Evolutionary conservation across 2,113 vertebrate genomes (phyloP), one percentile per base, ranked within the genome.

Genomic region (Cebidichthys violaceus): DNA sequence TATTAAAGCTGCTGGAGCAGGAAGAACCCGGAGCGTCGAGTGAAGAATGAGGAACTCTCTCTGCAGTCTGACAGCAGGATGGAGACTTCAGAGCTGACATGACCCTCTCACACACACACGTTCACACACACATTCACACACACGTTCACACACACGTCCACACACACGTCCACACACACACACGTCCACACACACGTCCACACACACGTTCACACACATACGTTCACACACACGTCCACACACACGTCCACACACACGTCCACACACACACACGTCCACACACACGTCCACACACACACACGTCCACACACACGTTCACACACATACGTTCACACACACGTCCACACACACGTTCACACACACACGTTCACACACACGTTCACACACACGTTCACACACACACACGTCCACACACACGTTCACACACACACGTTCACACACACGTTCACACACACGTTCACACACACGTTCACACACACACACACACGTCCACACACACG

Each of bases 41-140:
- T 75, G 81, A 82, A n/a, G 52, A 89, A 45, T 39, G 73, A 89
- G 6, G 13, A 75, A 39, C 18, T 90, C 88, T 79, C 5, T 88
- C 68, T 69, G 66, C 75, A 35, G 6, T 20, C 31, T 65, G 66
- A 76, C 59, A 37, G 45, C 11, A 17, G 24, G 52, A 57, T 61
- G 6, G 41, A 35, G 24, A 67, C 54, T 64, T 59, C 68, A 67
- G 69, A 54, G 18, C 6, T 2, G 77, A 84, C 73, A 31, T 35
- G 37, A 77, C 70, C 33, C 50, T 27, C 2, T 13, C 14, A 20
- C 24, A 29, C 47, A 6, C 4, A n/a, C n/a, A n/a, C n/a, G n/a
- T n/a, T n/a, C n/a, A n/a, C n/a, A n/a, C n/a, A n/a, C n/a, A n/a
- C n/a, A n/a, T n/a, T n/a, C 45, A 47, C 45, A 9, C 69, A 43